These are phyloP conservation scores for Pseudomyrmex pallidus DNA, from an alignment of 1,140 invertebrate genomes.

Conservation along the genomic window DNA sequence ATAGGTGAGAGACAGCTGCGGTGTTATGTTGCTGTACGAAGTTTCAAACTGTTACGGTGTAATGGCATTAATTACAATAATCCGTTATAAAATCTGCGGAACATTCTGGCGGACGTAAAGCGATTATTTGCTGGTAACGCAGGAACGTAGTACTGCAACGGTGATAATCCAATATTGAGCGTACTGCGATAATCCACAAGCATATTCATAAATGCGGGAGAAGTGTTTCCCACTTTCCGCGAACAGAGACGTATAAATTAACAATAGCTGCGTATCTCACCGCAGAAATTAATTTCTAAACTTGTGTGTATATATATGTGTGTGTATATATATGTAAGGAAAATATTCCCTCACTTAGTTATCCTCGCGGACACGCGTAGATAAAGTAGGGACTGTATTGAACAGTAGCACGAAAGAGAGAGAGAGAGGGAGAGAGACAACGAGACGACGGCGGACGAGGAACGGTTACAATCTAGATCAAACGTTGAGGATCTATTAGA, in stretches of 20 bases:
- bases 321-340: background rate
- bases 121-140: slow-evolving; percentile 51
- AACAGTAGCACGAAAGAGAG: no score
- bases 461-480: no score
- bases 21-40: slow-evolving; percentile 28
- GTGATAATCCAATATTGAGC: slow-evolving; percentile 48
- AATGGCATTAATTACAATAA: slow-evolving; percentile 60
- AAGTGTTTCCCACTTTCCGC: slow-evolving; percentile 13
- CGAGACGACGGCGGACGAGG: no score
- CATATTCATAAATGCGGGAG: background rate
- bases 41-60: slow-evolving; percentile 53
- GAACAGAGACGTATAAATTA: slow-evolving; percentile 1
- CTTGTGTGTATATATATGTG: background rate
- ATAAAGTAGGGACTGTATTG: no score
- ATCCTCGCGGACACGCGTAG: no score
- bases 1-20: slow-evolving; percentile 43
- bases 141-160: slow-evolving; percentile 25
- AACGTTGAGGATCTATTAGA: no score
- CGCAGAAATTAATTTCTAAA: slow-evolving; percentile 41
- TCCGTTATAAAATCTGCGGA: slow-evolving; percentile 51
- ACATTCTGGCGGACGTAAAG: slow-evolving; percentile 51
- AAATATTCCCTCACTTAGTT: no score
- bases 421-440: no score
- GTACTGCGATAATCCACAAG: slow-evolving; percentile 32
- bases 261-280: background rate